These are phyloP conservation scores for Lycocorax pyrrhopterus DNA, from an alignment of 2,113 vertebrate species.

Conservation along the genomic window DNA sequence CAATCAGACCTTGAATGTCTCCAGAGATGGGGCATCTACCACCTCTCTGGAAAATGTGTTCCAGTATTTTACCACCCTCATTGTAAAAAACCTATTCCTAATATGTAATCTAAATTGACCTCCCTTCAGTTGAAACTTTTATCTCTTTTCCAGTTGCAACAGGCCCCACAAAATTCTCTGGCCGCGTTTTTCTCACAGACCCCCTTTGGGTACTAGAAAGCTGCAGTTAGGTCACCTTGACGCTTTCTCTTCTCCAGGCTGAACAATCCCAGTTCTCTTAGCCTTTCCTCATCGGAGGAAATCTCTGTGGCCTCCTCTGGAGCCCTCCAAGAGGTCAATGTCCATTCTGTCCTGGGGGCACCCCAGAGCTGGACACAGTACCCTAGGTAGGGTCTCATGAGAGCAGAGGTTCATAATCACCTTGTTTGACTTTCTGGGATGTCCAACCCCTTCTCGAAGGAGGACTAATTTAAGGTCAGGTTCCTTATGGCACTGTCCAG, in stretches of 20 bases:
- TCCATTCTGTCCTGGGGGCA: not conserved
- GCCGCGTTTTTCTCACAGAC: not conserved
- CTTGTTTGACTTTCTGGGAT: not conserved
- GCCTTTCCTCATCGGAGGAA: not conserved
- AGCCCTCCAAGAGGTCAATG: fast-evolving
- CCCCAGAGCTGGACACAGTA: not conserved
- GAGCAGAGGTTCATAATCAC: not conserved
- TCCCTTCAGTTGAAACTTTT: not conserved
- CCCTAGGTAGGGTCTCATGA: not conserved
- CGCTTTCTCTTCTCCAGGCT: not conserved
- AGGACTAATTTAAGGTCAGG: not conserved
- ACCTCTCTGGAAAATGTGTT: not conserved
- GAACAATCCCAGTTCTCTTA: not conserved
- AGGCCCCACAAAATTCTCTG: not conserved
- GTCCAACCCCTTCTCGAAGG: not conserved
- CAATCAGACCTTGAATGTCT: not conserved
- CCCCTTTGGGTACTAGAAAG: not conserved
- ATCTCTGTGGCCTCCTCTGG: not conserved
- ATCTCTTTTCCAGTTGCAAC: not conserved
- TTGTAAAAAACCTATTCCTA: not conserved
- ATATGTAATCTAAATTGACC: not conserved
- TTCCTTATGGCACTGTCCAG: not conserved
- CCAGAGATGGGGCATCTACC: not conserved
- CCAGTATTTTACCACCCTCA: not conserved
- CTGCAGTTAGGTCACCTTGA: not conserved